Conservation (phyloP, 2,797 vertebrate genomes). For the Catamblyrhynchus diadema region DNA sequence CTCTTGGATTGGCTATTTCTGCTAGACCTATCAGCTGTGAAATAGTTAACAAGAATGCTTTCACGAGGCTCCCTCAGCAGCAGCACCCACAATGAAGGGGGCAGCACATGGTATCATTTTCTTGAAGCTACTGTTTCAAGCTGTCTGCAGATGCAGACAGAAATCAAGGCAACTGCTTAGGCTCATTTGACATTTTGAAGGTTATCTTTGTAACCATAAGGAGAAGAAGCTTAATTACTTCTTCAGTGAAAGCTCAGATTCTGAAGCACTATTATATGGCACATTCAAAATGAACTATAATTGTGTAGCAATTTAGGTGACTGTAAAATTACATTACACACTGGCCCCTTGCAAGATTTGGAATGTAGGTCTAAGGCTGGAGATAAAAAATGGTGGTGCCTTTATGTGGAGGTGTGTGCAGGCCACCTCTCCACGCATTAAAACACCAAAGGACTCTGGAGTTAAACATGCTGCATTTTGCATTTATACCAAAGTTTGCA, state of each 20-base stretch:
- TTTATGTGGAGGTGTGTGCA: accelerated
- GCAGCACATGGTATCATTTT: neutral
- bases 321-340: neutral
- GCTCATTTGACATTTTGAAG: conserved; percentile 50
- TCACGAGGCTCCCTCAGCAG: accelerated
- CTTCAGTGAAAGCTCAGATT: conserved; percentile 29
- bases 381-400: neutral
- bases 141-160: conserved; percentile 16
- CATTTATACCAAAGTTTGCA: neutral
- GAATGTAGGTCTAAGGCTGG: neutral
- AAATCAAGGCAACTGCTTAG: conserved; percentile 11
- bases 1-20: neutral
- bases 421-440: too few relatives aligned
- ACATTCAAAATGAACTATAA: conserved; percentile 21
- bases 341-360: neutral
- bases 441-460: neutral
- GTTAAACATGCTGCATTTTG: neutral
- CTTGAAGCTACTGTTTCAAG: conserved; percentile 41
- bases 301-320: neutral
- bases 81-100: neutral
- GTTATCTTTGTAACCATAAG: conserved; percentile 51
- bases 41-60: neutral
- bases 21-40: neutral
- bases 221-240: conserved; percentile 40
- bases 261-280: conserved; percentile 6